These are phyloP conservation scores for Cheilosia soror DNA, from an alignment of 2,888 invertebrate species.

Conservation along the genomic window DNA sequence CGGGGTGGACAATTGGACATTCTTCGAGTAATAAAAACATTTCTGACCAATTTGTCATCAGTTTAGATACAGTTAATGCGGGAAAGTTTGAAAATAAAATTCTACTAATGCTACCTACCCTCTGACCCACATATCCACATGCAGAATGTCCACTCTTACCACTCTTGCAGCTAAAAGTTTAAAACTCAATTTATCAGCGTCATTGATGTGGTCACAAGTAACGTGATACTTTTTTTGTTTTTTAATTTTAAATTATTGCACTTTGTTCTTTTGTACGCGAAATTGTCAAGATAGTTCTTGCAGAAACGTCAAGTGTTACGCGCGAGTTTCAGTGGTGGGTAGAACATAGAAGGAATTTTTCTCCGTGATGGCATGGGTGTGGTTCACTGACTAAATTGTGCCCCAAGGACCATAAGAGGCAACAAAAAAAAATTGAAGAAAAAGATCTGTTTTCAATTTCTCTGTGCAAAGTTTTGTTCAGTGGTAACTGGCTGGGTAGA, in stretches of 20 bases:
- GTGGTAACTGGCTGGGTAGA: neutral
- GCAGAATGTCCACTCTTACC: neutral
- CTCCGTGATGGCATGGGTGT: conserved; percentile 6
- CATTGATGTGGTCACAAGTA: conserved; percentile 39
- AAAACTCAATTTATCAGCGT: conserved; percentile 33
- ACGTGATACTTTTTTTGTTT: neutral
- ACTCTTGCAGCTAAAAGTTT: conserved; percentile 11
- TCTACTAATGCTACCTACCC: neutral
- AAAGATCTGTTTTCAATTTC: conserved; percentile 7
- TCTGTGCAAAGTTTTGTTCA: neutral
- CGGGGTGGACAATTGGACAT: neutral
- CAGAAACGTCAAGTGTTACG: conserved; percentile 1
- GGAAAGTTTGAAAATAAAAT: neutral
- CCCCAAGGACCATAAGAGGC: conserved; percentile 3
- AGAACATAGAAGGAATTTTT: neutral
- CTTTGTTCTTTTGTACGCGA: conserved; percentile 16
- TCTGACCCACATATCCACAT: neutral
- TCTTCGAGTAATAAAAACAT: neutral
- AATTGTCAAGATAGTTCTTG: conserved; percentile 12
- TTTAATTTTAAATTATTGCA: conserved; percentile 1
- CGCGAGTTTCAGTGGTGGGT: neutral
- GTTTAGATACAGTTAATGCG: neutral
- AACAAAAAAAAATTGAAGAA: conserved; percentile 14
- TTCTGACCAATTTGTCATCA: conserved; percentile 6
- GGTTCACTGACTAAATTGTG: conserved; percentile 27